phyloP scores from a whole-genome alignment of 2,113 vertebrate genomes.

The Steatornis caripensis region DNA sequence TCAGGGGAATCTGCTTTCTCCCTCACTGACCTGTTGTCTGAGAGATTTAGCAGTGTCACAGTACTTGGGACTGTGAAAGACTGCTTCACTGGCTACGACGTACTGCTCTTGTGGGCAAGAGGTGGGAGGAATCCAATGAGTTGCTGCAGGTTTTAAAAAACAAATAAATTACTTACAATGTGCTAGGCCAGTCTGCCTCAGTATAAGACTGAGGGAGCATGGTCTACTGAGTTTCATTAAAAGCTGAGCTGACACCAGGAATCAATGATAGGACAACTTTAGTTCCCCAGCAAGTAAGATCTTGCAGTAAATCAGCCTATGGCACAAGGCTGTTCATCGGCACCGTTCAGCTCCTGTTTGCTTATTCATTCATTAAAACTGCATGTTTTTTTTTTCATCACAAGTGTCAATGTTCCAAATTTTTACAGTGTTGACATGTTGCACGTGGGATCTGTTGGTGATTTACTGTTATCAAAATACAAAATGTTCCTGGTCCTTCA shows the following conservation, averaged over 20 bases:
- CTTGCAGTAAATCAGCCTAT: background rate
- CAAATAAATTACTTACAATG: background rate
- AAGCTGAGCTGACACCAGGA: background rate
- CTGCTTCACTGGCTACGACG: accelerated
- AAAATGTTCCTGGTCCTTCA: background rate
- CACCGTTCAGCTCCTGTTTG: background rate
- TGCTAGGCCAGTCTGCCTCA: background rate
- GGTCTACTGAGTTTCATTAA: background rate
- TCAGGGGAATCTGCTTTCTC: background rate
- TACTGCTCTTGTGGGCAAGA: background rate
- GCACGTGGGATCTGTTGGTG: background rate
- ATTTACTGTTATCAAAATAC: background rate
- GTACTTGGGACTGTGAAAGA: background rate
- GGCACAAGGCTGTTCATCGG: background rate
- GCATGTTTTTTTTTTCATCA: background rate
- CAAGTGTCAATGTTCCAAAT: background rate
- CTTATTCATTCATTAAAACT: background rate
- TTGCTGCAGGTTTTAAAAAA: background rate
- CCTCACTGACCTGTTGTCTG: background rate
- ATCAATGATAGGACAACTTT: background rate
- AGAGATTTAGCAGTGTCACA: background rate
- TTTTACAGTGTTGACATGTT: background rate
- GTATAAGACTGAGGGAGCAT: accelerated
- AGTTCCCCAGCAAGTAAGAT: background rate
- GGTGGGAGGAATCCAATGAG: no score